Conservation (phyloP, 35 echinoderm and acorn worm species). For the Stichopus chloronotus region DNA sequence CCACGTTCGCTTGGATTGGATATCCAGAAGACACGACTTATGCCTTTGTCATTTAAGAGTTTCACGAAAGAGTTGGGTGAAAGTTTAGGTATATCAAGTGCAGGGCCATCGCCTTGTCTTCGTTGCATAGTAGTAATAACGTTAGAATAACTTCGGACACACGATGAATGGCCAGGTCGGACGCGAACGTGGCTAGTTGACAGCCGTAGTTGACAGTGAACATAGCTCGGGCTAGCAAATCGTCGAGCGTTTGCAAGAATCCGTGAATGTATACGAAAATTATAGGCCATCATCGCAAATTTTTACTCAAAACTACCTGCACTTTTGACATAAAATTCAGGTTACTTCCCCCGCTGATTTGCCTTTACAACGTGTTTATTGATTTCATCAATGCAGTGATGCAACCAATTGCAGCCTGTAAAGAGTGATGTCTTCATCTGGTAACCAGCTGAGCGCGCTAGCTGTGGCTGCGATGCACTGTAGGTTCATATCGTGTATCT, state of each 20-base stretch:
- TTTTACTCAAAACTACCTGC: neutral
- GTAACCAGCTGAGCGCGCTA: no score
- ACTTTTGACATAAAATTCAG: neutral
- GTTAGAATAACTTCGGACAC: neutral
- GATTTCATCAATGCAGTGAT: neutral
- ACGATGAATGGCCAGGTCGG: no score
- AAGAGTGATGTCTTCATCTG: no score
- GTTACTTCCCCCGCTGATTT: neutral
- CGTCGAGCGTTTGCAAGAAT: neutral
- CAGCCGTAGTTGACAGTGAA: no score
- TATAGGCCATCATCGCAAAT: neutral
- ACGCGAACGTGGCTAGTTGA: no score
- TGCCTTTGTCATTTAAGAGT: conserved; percentile 24
- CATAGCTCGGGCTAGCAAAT: neutral
- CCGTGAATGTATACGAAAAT: neutral
- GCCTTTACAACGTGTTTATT: neutral
- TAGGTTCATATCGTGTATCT: no score
- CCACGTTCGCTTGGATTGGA: neutral
- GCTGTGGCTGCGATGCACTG: no score
- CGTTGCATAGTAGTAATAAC: neutral
- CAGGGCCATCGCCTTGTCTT: neutral
- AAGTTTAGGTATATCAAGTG: neutral
- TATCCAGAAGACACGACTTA: conserved; percentile 29
- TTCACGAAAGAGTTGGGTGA: conserved; percentile 17
- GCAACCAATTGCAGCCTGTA: no score